phyloP scores from a whole-genome alignment of 2,888 invertebrate species.

The Argyresthia goedartella region DNA sequence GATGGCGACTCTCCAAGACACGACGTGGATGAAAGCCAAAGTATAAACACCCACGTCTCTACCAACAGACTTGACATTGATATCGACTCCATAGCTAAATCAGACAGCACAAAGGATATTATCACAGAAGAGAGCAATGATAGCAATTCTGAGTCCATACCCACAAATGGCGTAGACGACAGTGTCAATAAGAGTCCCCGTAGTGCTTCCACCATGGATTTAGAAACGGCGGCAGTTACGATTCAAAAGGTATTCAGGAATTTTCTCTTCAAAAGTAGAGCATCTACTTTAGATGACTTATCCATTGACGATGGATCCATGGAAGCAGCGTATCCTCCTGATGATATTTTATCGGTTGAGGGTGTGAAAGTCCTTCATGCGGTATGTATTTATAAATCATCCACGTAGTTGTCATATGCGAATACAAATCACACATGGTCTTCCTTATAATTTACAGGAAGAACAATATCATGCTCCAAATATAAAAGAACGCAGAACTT shows the following conservation, averaged over 20 bases:
- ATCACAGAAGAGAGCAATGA: not conserved
- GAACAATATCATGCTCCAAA: slow-evolving; percentile 25
- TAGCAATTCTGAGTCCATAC: slow-evolving; percentile 7
- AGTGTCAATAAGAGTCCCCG: slow-evolving; percentile 9
- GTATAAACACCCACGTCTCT: not conserved
- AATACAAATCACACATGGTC: too few relatives aligned
- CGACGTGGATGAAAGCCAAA: not conserved
- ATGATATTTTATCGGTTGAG: not conserved
- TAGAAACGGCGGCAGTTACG: slow-evolving; percentile 67
- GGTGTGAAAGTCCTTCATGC: not conserved
- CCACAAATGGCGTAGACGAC: slow-evolving; percentile 12
- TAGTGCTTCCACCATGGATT: slow-evolving; percentile 36
- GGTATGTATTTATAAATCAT: not conserved
- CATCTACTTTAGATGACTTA: slow-evolving; percentile 49
- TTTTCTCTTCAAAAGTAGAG: slow-evolving; percentile 57
- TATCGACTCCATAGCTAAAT: not conserved
- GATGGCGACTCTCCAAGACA: not conserved
- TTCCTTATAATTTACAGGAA: slow-evolving; percentile 30
- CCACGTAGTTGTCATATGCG: too few relatives aligned
- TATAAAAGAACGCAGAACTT: slow-evolving; percentile 39
- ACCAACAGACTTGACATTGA: not conserved
- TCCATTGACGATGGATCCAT: slow-evolving; percentile 32
- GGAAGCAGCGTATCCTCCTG: slow-evolving; percentile 21
- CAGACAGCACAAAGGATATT: not conserved
- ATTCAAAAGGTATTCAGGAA: slow-evolving; percentile 70